Base-by-base conservation (phyloP, 2,888 invertebrate species). In the Xestia xanthographa region DNA sequence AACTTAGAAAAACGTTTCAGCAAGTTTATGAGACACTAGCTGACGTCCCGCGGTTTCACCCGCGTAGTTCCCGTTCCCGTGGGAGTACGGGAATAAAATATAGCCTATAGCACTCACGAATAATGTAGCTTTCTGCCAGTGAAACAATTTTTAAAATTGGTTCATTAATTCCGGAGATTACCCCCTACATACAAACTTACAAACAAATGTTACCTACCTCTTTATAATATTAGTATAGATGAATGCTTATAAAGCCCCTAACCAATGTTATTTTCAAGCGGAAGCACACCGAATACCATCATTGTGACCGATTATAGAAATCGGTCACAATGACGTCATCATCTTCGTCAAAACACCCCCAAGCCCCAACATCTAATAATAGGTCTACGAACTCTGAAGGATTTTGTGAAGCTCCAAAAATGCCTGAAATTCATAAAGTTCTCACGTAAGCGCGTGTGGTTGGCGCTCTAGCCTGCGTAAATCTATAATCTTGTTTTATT, bases 391-490 rank as follows among this genome's bases (percentile, higher is more conserved):
- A 86, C 85, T 85, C 50, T 69, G 50, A 41, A 74, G 79, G 87
- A 76, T 85, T 87, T 80, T 58, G 26, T 60, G 87, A 90, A 89
- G 50, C 87, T 83, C 38, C 66, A 74, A 34, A 83, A 88, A 66
- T 74, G 72, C 58, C 79, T 53, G 66, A 83, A 84, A 75, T 81
- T 84, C 75, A 77, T 79, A 79, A 86, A 83, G 53, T 72, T 63
- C 65, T 75, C 71, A 41, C n/a, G 60, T 79, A 82, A 71, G 66
- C 68, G 66, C 41, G 68, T 69, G n/a, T 58, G 68, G n/a, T 58
- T 70, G 53, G 38, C 60, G 60, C 63, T 53, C 14, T 62, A 70
- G 20, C 45, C 22, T 67, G 9, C 26, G 41, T 75, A 75, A 75
- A 80, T 76, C 73, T 72, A 41, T 84, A 82, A 87, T 87, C 82